Evolutionary conservation across 2,113 vertebrate genomes (phyloP).

Genomic region (Blennius ocellaris): DNA sequence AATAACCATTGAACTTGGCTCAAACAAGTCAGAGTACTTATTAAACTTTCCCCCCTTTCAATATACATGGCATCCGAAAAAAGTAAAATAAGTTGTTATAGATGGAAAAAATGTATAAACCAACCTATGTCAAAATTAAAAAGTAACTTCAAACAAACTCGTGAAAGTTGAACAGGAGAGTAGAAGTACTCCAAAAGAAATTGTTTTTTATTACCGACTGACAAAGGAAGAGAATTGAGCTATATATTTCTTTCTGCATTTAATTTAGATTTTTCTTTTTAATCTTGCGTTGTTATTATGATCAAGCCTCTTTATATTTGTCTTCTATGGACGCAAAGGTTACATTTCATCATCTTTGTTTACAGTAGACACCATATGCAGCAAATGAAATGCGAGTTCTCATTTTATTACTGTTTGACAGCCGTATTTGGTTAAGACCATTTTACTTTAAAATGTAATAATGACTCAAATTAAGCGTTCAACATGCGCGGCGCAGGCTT

Average conservation of each 20-base stretch:
- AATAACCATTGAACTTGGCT: no score
- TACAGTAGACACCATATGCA: slow-evolving; percentile 1
- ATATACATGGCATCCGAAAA: no score
- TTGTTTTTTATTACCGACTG: neutral
- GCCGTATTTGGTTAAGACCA: slow-evolving; percentile 5
- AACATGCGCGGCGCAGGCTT: neutral
- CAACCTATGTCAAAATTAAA: neutral
- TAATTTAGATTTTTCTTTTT: neutral
- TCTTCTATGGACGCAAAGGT: neutral
- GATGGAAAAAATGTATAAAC: neutral
- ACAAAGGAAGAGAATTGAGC: neutral
- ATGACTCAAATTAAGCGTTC: slow-evolving; percentile 5
- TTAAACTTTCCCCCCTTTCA: no score
- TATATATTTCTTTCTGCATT: neutral
- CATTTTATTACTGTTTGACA: slow-evolving; percentile 22
- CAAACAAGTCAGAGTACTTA: no score
- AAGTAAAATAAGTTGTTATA: no score
- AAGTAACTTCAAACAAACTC: neutral
- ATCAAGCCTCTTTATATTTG: neutral
- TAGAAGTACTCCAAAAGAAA: neutral
- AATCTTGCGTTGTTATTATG: neutral
- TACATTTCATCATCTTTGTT: slow-evolving; percentile 34
- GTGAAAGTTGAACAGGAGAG: neutral
- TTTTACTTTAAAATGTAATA: neutral
- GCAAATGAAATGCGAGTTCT: slow-evolving; percentile 11